phyloP scores from a whole-genome alignment of 2,797 vertebrate genomes.

The Gymnothorax javanicus region DNA sequence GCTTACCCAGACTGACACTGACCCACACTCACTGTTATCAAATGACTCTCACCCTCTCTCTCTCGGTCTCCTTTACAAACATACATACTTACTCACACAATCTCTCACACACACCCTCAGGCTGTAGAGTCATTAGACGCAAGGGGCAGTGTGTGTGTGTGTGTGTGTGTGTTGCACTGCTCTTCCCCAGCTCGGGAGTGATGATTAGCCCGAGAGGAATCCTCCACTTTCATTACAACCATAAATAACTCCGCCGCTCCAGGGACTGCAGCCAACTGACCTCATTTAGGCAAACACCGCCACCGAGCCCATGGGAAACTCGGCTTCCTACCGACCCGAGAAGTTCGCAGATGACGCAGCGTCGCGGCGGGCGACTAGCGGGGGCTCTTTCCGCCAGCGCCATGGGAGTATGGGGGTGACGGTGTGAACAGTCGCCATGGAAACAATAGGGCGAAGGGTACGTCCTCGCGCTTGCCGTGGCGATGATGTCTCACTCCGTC shows the following conservation, averaged over 20 bases:
- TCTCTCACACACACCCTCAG: not conserved
- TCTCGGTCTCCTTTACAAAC: not conserved
- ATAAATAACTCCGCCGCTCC: not conserved
- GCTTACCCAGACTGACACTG: not conserved
- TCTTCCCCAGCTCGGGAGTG: not conserved
- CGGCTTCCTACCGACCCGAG: not conserved
- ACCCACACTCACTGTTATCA: not conserved
- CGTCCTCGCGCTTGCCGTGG: constrained; percentile 47
- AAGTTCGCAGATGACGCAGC: not conserved
- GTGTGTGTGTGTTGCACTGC: not conserved
- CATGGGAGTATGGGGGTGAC: constrained; percentile 24
- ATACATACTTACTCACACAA: not conserved
- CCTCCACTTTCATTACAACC: not conserved
- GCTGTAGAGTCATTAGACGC: not conserved
- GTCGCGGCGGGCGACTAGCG: not conserved
- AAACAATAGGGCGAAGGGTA: constrained; percentile 47
- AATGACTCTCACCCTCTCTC: not conserved
- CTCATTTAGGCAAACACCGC: not conserved
- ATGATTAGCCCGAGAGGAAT: not conserved
- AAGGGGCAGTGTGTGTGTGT: not conserved
- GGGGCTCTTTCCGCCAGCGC: not conserved
- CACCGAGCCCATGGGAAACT: no score
- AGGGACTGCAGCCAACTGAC: not conserved
- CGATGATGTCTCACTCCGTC: constrained; percentile 52
- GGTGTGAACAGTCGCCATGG: constrained; percentile 54